Base-by-base conservation (phyloP, 2,113 vertebrate species). In the Uropsilus gracilis region DNA sequence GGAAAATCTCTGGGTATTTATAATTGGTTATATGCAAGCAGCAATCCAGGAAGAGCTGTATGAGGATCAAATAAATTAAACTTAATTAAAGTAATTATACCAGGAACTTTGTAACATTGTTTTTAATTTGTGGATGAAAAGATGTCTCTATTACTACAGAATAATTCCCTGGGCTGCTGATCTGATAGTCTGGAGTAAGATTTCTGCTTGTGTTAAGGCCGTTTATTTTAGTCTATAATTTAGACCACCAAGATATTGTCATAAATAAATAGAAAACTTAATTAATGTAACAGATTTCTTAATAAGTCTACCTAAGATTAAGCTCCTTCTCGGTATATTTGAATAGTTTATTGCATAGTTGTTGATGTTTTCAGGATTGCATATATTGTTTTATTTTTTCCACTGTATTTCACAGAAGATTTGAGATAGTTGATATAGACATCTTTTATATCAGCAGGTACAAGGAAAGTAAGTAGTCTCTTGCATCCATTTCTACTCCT, bases 61-160 rank as follows among this genome's bases (percentile, higher is more conserved):
- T 94, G 97, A 97, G 86, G 90, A 97, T 96, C 93, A 97, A 97
- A 98, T 98, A 97, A 98, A 97, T 98, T 97, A 95, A 42, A 82
- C 92, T 97, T 97, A 95, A 97, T 98, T 97, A 97, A 95, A 97
- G 77, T 96, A 95, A 96, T 97, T 97, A 96, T 94, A 87, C 61
- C 90, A 97, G 61, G 69, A 94, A 97, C 96, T 97, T 96, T 97
- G 95, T 94, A 95, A 96, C 96, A 96, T 71, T 97, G 88, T 63
- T 97, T 97, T 97, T 89, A 94, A 96, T 94, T 97, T 87, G 37
- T 91, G 63, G 50, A 95, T 97, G 73, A 96, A 96, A 96, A 87
- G 80, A 91, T 89, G 18, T 26, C 53, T 83, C 93, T 0, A 2
- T 94, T 97, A 37, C 84, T 95, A 66, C 16, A 32, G 8, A 96